Base-by-base conservation (phyloP, 2,888 invertebrate genomes). In the Spisula solida region DNA sequence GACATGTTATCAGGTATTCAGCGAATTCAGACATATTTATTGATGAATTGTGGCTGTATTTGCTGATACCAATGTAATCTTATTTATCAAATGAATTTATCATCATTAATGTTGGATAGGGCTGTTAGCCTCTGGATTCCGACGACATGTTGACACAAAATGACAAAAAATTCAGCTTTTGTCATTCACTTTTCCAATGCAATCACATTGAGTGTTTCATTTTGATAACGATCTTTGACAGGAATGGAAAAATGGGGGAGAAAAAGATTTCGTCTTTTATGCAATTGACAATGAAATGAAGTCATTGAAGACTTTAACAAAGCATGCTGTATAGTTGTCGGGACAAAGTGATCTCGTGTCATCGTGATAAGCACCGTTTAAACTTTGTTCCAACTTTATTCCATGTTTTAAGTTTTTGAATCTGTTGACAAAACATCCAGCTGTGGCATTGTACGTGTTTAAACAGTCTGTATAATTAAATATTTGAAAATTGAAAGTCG, bases 401-500 rank as follows among this genome's bases (percentile, higher is more conserved):
- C 48, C 31, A 25, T n/a, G 20, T 75, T 75, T 34, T 16, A 80
- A 48, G 48, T 47, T 66, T 82, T 82, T 75, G 16, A 75, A 75
- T 25, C 29, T 84, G 41, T 84, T 84, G 84, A 84, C 84, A 84
- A 29, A 78, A 84, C 84, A 78, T 84, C 20, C 51, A 29, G 70
- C 34, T 16, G 66, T 29, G 75, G 47, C 10, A 78, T 29, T 41
- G 47, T 55, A 31, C 5, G 4, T 84, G 55, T 84, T 84, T 84
- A 81, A 81, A 86, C 55, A 81, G 75, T 34, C 47, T 4, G 20
- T n/a, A 29, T 86, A 81, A 86, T 86, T 86, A 81, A 86, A 81
- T 70, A 86, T 81, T 81, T 60, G 70, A 81, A 70, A 86, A 86
- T 80, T 56, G 85, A 86, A 86, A 86, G 86, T 86, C 55, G 48